Base-by-base conservation (phyloP, 1,140 invertebrate species). In the Phenacoccus solenopsis region DNA sequence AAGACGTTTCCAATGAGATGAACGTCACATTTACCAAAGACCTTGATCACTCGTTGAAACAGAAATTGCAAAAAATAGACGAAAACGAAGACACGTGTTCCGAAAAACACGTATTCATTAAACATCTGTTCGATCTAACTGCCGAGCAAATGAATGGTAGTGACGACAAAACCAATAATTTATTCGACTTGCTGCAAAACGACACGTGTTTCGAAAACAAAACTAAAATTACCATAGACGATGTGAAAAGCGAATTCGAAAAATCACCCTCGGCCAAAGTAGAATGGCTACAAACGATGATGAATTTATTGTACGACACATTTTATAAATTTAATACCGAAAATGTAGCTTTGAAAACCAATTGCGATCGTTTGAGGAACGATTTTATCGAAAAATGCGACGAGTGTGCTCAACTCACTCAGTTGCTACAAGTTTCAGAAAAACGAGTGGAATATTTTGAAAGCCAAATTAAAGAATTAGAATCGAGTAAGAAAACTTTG, bases 371-470 rank as follows among this genome's bases (percentile, higher is more conserved):
- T 4, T 25, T 64, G 4, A 20, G 25, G 1, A 20, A 10, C 25
- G 59, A 64, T 64, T 64, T 64, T 25, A 20, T 64, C 16, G 59
- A 64, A 27, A 64, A 64, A 27, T 64, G 59, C 59, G 59, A 64
- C 21, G 59, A 64, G 25, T 64, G 59, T 25, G 59, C 10, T 27
- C 10, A 25, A 5, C 59, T 64, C 10, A 64, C 59, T 20, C 10
- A 16, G 13, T 20, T 64, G 3, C 22, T 64, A 5, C 59, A 64
- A 25, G 21, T 64, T 10, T 24, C 10, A 4, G 59, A 64, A 16
- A 64, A 64, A 64, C 21, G 25, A 5, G 59, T 24, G 9, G 59
- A 64, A 64, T 24, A 64, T 24, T 64, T 27, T 3, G 59, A 64
- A 22, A 22, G 25, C 12, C 9, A 20, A 9, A 20, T 10, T 20